A percentile compares a stretch with the other conserved stretches of the same genome.
These are phyloP conservation scores for Anadara kagoshimensis DNA, from an alignment of 1,140 invertebrate species.

Conservation along the genomic window DNA sequence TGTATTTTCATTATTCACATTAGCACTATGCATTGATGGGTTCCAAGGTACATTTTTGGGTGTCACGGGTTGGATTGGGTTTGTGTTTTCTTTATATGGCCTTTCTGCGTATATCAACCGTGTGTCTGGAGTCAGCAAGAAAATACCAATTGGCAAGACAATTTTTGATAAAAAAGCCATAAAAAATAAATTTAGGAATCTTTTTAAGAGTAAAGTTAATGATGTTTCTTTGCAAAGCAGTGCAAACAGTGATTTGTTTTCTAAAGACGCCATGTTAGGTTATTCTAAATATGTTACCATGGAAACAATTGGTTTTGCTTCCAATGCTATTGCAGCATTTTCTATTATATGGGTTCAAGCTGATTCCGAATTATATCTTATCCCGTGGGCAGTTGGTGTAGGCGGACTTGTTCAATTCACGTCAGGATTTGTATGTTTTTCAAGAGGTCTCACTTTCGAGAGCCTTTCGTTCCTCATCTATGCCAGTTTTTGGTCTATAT, in stretches of 20 bases:
- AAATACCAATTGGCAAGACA: conserved; percentile 47
- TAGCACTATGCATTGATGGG: conserved; percentile 47
- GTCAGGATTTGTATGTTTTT: conserved; percentile 55
- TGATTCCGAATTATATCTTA: conserved; percentile 19
- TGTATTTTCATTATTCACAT: conserved; percentile 43
- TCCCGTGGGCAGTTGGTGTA: conserved; percentile 52
- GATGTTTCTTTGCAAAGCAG: conserved; percentile 10
- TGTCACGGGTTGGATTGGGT: conserved; percentile 52
- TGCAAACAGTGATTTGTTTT: conserved; percentile 24
- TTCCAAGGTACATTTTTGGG: conserved; percentile 43
- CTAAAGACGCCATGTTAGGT: conserved; percentile 49
- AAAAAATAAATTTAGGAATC: conserved; percentile 5
- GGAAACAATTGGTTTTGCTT: conserved; percentile 52
- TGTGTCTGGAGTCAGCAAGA: conserved; percentile 31
- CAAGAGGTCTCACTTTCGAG: conserved; percentile 58
- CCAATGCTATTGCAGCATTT: conserved; percentile 51
- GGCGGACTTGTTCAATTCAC: conserved; percentile 53
- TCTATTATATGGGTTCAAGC: conserved; percentile 48
- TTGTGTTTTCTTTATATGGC: conserved; percentile 56
- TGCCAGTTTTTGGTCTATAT: conserved; percentile 56
- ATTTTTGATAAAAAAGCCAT: conserved; percentile 16
- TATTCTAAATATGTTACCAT: conserved; percentile 55
- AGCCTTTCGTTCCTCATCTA: conserved; percentile 55
- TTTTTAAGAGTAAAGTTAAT: conserved; percentile 16
- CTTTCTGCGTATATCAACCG: conserved; percentile 45